Evolutionary conservation across 2,888 invertebrate species (phyloP), one percentile per base, ranked within the genome.

Genomic region (Norana najaformis): DNA sequence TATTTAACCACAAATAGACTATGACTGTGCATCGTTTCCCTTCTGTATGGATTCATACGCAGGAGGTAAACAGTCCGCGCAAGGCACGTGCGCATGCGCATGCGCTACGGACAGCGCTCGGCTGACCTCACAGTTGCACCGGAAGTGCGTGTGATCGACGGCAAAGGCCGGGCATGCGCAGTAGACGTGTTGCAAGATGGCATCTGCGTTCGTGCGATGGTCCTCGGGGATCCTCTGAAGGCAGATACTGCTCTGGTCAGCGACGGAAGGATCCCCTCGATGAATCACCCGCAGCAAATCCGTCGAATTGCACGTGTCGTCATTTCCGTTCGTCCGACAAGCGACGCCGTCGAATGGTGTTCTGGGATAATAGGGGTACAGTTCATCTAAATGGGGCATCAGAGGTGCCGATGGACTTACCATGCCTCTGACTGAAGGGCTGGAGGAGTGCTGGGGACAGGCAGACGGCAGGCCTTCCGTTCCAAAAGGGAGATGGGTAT

Each of bases 11-110:
- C 13, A 69, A 30, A n/a, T 11, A 69, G 11, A 36, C 85, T 85
- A 85, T n/a, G 37, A 85, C 16, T 85, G 85, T 35, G 85, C 35
- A 36, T 23, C 37, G 11, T 37, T 36, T 36, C 35, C 85, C 20
- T 35, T 23, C 35, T 85, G 36, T 35, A 85, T 85, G 36, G 85
- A 85, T 85, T 85, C 85, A 37, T 85, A 85, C 85, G 85, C 36
- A 34, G 85, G 85, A 18, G 85, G 85, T 36, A 85, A 85, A 85
- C 85, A 85, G 85, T 85, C 85, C 85, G 85, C 85, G 37, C 85
- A 85, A 35, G 85, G 36, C 37, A 36, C 85, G 35, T 35, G 35
- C 85, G 85, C 37, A 35, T 53, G 53, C 53, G 16, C 53, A 53
- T 85, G 35, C 85, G 85, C 85, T n/a, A 69, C 36, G 85, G 85